Evolutionary conservation across 2,888 invertebrate genomes (phyloP), one percentile per base, ranked within the genome.

Genomic region (Tromatobia lineatoria): DNA sequence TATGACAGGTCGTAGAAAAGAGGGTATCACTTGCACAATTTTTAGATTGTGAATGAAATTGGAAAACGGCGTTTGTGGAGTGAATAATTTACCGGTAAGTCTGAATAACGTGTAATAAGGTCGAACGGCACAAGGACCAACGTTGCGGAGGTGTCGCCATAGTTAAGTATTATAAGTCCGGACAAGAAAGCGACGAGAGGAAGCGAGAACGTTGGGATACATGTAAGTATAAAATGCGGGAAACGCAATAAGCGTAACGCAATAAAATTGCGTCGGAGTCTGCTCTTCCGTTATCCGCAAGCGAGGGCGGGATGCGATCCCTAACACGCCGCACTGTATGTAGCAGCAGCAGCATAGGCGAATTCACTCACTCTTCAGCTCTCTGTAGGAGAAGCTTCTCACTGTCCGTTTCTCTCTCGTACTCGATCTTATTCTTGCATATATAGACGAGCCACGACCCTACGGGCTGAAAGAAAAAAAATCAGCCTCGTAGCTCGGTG

Each of bases 191-290:
- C 25, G 70, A 47, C 38, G 42, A 42, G 76, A 52, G 47, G 29
- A 57, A 70, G 71, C 57, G 76, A 80, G 70, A 54, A 61, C 74
- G 47, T 54, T 66, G 81, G 73, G 70, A 84, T 86, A 83, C 83
- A 83, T 86, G 78, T 83, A 80, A 82, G 85, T 83, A 82, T 86
- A 90, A 91, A 90, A 90, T 90, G 90, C 89, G 88, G 90, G 90
- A 90, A 91, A 91, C 90, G 90, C 90, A 91, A 91, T 91, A 91
- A 90, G 90, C 89, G 90, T 90, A 90, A 91, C 90, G 91, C 88
- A 91, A 91, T 91, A 90, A 91, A 89, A 90, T 91, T 90, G 89
- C 89, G 86, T 88, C 83, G 79, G 87, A 89, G 90, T 90, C 87
- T 57, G 42, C 74, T 89, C 90, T 90, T 89, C 90, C 90, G 89